phyloP scores from a whole-genome alignment of 2,113 vertebrate species.

The Mormyrus iriodes region DNA sequence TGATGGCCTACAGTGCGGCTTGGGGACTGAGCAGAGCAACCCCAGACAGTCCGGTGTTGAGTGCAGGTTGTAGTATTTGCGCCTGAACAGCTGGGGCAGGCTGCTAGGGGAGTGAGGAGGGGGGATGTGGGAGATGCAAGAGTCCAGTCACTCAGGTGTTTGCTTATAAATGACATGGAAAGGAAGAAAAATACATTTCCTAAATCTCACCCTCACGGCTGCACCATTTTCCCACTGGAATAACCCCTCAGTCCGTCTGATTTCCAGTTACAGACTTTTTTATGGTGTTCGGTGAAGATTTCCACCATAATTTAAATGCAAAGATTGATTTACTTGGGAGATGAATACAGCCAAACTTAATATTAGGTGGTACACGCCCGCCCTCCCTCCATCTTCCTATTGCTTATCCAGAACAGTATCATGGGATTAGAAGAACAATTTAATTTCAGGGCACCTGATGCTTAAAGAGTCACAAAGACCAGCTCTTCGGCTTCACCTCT shows the following conservation, averaged over 20 bases:
- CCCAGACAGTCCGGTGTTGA: slow-evolving; percentile 22
- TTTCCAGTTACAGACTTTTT: not conserved
- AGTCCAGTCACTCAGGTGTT: not conserved
- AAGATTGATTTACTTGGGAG: not conserved
- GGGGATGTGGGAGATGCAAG: not conserved
- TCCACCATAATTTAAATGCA: not conserved
- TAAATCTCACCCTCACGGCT: not conserved
- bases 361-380: not conserved
- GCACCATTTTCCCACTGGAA: not conserved
- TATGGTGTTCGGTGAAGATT: not conserved
- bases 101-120: slow-evolving; percentile 9
- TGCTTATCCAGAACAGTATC: not conserved
- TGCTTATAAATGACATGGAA: not conserved
- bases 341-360: not conserved
- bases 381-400: not conserved
- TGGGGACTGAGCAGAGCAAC: not conserved
- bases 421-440: not conserved
- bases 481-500: not conserved
- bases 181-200: not conserved
- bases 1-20: not conserved
- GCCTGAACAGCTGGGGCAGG: not conserved
- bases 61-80: slow-evolving; percentile 25
- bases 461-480: not conserved
- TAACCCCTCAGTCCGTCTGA: not conserved
- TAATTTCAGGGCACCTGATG: not conserved